Percentiles rank a stretch among this genome's conserved stretches.
phyloP scores from a whole-genome alignment of 2,888 invertebrate species.

The Cyrtodaria siliqua region DNA sequence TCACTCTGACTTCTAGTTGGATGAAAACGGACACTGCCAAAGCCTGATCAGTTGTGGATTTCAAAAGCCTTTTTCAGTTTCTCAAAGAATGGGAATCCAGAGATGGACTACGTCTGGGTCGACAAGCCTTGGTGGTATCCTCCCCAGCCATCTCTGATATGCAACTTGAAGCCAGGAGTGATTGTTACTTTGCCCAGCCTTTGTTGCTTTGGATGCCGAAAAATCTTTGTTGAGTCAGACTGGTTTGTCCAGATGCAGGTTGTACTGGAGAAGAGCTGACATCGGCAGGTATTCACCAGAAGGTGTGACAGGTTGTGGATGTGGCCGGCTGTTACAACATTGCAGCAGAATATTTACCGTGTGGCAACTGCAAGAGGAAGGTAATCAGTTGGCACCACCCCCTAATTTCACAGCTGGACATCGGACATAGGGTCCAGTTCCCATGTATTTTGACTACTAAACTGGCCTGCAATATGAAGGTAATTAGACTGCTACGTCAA shows the following conservation, averaged over 20 bases:
- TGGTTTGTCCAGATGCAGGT: slow-evolving; percentile 39
- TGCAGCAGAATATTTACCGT: slow-evolving; percentile 56
- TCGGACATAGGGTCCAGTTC: slow-evolving; percentile 39
- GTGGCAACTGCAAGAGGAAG: slow-evolving; percentile 54
- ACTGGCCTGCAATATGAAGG: slow-evolving; percentile 56
- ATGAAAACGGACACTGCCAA: slow-evolving; percentile 45
- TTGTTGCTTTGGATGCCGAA: slow-evolving; percentile 59
- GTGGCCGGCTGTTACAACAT: slow-evolving; percentile 64
- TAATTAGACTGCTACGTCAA: slow-evolving; percentile 48
- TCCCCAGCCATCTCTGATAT: slow-evolving; percentile 47
- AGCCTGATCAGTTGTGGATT: slow-evolving; percentile 50
- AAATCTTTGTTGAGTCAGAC: slow-evolving; percentile 31
- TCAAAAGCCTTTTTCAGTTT: slow-evolving; percentile 42
- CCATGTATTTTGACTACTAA: slow-evolving; percentile 22
- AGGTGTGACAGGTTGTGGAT: slow-evolving; percentile 58
- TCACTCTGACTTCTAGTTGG: slow-evolving; percentile 6
- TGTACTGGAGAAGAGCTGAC: slow-evolving; percentile 39
- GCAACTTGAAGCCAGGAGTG: slow-evolving; percentile 15
- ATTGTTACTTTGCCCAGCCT: slow-evolving; percentile 52
- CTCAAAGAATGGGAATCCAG: slow-evolving; percentile 19
- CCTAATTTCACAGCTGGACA: slow-evolving; percentile 63
- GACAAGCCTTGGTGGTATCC: slow-evolving; percentile 60
- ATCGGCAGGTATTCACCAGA: slow-evolving; percentile 48
- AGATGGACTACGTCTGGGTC: slow-evolving; percentile 19
- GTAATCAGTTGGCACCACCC: slow-evolving; percentile 51